These are phyloP conservation scores for Ophion slaviceki DNA, from an alignment of 2,888 invertebrate genomes.

Conservation along the genomic window DNA sequence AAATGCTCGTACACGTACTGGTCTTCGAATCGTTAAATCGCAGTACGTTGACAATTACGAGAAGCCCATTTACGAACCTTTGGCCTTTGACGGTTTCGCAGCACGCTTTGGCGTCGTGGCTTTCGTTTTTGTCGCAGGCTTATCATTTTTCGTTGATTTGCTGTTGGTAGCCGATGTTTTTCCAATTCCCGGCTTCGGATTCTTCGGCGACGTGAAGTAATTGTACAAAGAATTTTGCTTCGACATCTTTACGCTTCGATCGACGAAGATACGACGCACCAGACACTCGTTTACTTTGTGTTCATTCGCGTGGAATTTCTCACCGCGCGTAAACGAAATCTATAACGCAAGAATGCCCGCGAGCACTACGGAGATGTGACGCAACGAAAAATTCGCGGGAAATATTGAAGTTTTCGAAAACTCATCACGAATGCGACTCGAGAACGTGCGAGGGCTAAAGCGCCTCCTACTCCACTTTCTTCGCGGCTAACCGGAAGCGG, in stretches of 20 bases:
- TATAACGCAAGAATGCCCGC: neutral
- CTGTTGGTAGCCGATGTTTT: slow-evolving; percentile 55
- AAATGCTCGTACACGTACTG: slow-evolving; percentile 15
- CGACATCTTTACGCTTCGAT: slow-evolving; percentile 58
- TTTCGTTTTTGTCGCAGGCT: slow-evolving; percentile 57
- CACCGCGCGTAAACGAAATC: neutral
- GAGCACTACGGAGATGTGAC: slow-evolving; percentile 18
- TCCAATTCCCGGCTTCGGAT: slow-evolving; percentile 56
- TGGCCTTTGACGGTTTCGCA: slow-evolving; percentile 64
- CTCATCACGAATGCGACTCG: slow-evolving; percentile 3
- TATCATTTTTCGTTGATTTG: slow-evolving; percentile 39
- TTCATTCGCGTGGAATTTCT: slow-evolving; percentile 15
- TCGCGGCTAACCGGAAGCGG: neutral
- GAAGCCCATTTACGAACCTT: slow-evolving; percentile 62
- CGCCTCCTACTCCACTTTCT: neutral
- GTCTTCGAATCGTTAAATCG: slow-evolving; percentile 6
- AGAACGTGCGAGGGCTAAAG: neutral
- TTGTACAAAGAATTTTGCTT: slow-evolving; percentile 88
- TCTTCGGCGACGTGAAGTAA: slow-evolving; percentile 86
- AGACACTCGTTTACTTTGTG: slow-evolving; percentile 2
- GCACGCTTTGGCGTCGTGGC: slow-evolving; percentile 63
- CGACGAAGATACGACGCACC: neutral
- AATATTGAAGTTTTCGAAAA: slow-evolving; percentile 40
- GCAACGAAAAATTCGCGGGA: slow-evolving; percentile 54
- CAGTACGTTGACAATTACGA: slow-evolving; percentile 18